Evolutionary conservation across 2,797 vertebrate genomes (phyloP).

Genomic region (Enteromius radiatus): DNA sequence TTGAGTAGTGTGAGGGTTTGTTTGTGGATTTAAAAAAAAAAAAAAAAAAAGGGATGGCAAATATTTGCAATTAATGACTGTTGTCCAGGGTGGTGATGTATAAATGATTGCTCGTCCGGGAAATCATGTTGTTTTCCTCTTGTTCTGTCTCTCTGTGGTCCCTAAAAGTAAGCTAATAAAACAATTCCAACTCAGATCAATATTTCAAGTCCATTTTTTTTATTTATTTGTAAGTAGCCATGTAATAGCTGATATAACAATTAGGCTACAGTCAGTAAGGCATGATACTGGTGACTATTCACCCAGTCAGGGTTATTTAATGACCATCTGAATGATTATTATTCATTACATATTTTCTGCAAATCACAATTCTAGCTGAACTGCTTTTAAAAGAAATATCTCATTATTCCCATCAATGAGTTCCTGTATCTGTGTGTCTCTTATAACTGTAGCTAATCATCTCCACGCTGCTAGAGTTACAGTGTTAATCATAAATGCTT

Average conservation of each 20-base stretch:
- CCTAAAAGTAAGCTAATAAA: constrained; percentile 1
- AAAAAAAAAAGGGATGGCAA: not conserved
- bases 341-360: not conserved
- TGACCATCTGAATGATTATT: not conserved
- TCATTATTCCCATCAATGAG: constrained; percentile 73
- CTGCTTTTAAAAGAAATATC: constrained; percentile 57
- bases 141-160: not conserved
- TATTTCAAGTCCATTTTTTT: not conserved
- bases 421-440: constrained; percentile 65
- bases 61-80: not conserved
- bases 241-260: not conserved
- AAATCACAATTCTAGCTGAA: not conserved
- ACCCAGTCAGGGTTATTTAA: not conserved
- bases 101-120: not conserved
- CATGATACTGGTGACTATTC: not conserved
- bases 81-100: not conserved
- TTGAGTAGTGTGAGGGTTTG: not conserved
- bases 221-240: constrained; percentile 16
- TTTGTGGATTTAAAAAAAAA: not conserved
- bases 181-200: constrained; percentile 3
- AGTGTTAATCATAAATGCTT: constrained; percentile 60
- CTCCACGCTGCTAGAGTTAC: not conserved
- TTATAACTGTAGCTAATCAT: constrained; percentile 21
- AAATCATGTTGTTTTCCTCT: not conserved
- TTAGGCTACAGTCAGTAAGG: not conserved